Evolutionary conservation across 2,797 vertebrate genomes (phyloP).

Genomic region (Poeciliopsis gracilis): DNA sequence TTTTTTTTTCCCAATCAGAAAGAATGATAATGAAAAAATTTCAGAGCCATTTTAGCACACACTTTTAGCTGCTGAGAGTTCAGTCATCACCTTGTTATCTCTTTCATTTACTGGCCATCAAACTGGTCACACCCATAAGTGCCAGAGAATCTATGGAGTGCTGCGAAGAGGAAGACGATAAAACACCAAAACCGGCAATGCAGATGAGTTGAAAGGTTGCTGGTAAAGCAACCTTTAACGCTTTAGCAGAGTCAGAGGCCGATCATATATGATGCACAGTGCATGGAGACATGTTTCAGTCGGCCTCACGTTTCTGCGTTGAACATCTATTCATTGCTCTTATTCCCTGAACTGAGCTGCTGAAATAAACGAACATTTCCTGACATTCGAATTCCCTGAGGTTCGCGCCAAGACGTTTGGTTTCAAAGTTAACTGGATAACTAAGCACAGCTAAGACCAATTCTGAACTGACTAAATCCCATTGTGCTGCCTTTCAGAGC

Average conservation of each 20-base stretch:
- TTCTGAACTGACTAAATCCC: conserved; percentile 10
- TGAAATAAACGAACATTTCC: not conserved
- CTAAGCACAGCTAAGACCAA: not conserved
- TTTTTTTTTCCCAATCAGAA: not conserved
- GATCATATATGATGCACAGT: not conserved
- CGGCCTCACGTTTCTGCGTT: not conserved
- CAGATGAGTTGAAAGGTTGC: not conserved
- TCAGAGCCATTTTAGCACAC: not conserved
- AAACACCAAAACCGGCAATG: not conserved
- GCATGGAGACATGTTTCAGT: not conserved
- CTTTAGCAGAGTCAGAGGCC: not conserved
- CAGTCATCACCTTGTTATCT: not conserved
- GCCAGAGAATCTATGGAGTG: not conserved
- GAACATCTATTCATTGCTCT: not conserved
- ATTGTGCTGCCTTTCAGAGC: conserved; percentile 24
- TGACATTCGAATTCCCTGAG: not conserved
- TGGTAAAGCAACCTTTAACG: no score
- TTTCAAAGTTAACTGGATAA: not conserved
- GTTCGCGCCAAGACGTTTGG: not conserved
- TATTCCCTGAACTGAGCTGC: not conserved
- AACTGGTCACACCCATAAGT: not conserved
- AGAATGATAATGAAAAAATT: not conserved
- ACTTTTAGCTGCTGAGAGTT: not conserved
- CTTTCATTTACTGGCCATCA: not conserved
- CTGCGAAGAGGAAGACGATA: not conserved